Conservation (phyloP, 2,113 vertebrate species). For the Prinia subflava region DNA sequence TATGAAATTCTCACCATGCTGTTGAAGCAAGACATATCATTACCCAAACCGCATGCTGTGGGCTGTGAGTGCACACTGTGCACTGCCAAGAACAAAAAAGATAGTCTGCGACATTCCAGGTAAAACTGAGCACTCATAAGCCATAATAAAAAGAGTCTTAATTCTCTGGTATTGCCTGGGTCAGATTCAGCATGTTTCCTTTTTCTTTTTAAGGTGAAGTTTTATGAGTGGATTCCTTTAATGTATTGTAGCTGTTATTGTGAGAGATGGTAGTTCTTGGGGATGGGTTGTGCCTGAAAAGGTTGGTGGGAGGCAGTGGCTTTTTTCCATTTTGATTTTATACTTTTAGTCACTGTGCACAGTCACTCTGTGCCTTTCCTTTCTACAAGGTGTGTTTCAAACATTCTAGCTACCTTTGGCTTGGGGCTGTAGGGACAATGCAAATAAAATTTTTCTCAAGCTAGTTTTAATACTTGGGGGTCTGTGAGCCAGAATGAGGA, state of each 20-base stretch:
- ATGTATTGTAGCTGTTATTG: background rate
- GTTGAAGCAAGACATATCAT: slow-evolving; percentile 95
- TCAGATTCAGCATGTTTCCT: background rate
- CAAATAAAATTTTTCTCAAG: background rate
- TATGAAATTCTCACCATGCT: slow-evolving; percentile 99
- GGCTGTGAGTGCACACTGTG: slow-evolving; percentile 97
- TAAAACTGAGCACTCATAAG: slow-evolving; percentile 11
- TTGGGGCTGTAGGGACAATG: background rate
- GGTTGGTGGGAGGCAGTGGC: background rate
- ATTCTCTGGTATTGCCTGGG: background rate
- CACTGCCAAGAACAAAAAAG: slow-evolving; percentile 98
- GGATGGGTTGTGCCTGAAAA: background rate
- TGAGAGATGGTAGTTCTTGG: background rate
- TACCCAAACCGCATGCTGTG: slow-evolving; percentile 95
- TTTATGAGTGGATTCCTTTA: background rate
- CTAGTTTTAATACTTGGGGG: background rate
- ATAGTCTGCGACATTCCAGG: slow-evolving; percentile 97
- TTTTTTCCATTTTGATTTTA: background rate
- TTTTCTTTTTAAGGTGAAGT: background rate
- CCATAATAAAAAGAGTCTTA: background rate
- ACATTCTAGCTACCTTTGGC: background rate
- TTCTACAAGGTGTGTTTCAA: background rate
- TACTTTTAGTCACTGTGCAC: background rate
- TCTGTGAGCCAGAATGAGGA: background rate
- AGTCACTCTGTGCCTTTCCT: background rate